These are phyloP conservation scores for Osmerus eperlanus DNA, from an alignment of 2,113 vertebrate genomes.

Conservation along the genomic window DNA sequence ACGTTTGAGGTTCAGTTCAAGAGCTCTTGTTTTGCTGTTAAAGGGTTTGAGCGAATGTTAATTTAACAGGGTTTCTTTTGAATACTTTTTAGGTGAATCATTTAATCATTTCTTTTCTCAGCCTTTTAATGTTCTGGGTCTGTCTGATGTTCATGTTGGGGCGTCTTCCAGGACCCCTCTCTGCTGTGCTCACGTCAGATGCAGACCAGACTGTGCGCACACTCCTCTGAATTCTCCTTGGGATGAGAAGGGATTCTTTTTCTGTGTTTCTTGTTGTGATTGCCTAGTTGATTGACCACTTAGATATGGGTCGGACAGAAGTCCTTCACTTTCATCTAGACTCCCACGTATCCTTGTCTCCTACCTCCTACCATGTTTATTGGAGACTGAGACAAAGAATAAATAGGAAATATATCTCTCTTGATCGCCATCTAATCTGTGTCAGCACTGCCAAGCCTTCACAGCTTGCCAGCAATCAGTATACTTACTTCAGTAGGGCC, in stretches of 20 bases:
- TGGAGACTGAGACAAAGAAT: background rate
- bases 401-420: too few species aligned
- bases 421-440: background rate
- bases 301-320: too few species aligned
- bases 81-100: background rate
- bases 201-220: too few species aligned
- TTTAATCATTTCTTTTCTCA: background rate
- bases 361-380: too few species aligned
- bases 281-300: background rate
- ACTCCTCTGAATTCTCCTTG: background rate
- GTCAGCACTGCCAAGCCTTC: background rate
- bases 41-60: too few species aligned
- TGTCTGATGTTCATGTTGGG: too few species aligned
- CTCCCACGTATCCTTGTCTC: too few species aligned
- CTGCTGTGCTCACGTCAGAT: too few species aligned
- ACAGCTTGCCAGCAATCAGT: background rate
- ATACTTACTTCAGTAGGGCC: background rate
- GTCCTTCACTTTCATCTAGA: too few species aligned
- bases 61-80: conserved; percentile 7
- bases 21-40: too few species aligned
- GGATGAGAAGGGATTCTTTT: background rate
- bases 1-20: conserved; percentile 33
- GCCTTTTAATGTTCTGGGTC: too few species aligned
- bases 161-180: too few species aligned
- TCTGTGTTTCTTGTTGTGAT: background rate